Evolutionary conservation across 2,888 invertebrate genomes (phyloP), one percentile per base, ranked within the genome.

Genomic region (Ecdyonurus torrentis): DNA sequence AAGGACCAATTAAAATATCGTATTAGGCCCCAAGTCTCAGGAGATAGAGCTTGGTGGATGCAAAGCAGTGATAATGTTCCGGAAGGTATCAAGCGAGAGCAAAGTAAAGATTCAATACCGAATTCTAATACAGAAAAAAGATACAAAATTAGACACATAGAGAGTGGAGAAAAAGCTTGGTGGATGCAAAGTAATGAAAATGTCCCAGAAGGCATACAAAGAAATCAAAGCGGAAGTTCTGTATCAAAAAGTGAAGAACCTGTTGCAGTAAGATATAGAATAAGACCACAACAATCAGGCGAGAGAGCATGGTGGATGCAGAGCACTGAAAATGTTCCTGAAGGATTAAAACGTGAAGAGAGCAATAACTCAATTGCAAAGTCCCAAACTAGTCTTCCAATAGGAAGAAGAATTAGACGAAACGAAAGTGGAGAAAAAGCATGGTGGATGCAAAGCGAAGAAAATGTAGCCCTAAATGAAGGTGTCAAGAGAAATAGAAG

Each of bases 281-380:
- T 37, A 5, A 37, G 7, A 10, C 7, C 37, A 10, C 37, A 37
- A 23, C 52, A 77, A 66, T 79, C 80, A 5, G 77, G 76, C 0
- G 78, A 79, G 67, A 74, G 76, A 65, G 76, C 78, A 3, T 81
- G 80, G 80, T 81, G 80, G 80, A 70, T 80, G 69, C 60, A 24
- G 22, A 65, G 59, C 58, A 60, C 55, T 1, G 65, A 74, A 23
- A 72, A 74, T 63, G 71, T 74, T 25, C 74, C 75, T 1, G 74
- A 73, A 25, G 74, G 72, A 63, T 67, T 74, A 53, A 72, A 73
- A 65, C 70, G 69, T 61, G 63, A 66, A 52, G 55, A 55, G n/a
- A 55, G 55, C n/a, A 7, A 5, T 22, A 5, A 20, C 7, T 20
- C n/a, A 20, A 7, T n/a, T 20, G 5, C 55, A 18, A 22, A 20